Evolutionary conservation across 37 sponge, comb jelly and placozoan species (phyloP), one percentile per base, ranked within the genome.

Genomic region (Agelas oroides): DNA sequence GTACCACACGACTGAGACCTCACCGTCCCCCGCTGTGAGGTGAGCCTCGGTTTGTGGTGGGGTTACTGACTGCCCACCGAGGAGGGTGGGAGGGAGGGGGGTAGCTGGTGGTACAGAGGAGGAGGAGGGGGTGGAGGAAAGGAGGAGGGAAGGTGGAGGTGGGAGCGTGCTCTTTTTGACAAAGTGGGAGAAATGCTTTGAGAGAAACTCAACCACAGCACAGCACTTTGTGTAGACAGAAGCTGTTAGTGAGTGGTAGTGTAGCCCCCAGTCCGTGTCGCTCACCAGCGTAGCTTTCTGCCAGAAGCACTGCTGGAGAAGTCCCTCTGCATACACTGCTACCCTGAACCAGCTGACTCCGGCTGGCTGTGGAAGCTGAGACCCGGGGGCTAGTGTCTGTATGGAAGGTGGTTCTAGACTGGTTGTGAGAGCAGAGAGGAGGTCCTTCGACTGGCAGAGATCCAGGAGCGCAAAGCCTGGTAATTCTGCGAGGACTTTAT

Each of bases 401-500:
- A 84, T 34, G 18, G 90, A 71, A n/a, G 64, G 59, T 0, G 28
- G 25, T 37, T 59, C 78, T 20, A n/a, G 28, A 3, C 36, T 23
- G 6, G 31, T 19, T 1, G 11, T 24, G 1, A 59, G 64, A 11
- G 28, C 21, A n/a, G 33, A 19, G 20, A 13, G 24, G 37, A 5
- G 20, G 0, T 33, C 61, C 19, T 15, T 28, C 21, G 67, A 63
- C n/a, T 24, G 19, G 28, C 70, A 75, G 21, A 90, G 52, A n/a
- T 84, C 85, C 36, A 73, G 35, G 39, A 84, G 79, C 19, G 30
- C 74, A 73, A 84, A 90, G 72, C 84, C 90, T 0, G 90, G 90
- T 32, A 90, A 59, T 19, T 64, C 54, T 28, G 24, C 38, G 8
- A 90, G 37, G 15, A 54, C 68, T 64, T 78, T 84, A 14, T 72